Base-by-base conservation (phyloP, 2,113 vertebrate species). In the Sander vitreus region DNA sequence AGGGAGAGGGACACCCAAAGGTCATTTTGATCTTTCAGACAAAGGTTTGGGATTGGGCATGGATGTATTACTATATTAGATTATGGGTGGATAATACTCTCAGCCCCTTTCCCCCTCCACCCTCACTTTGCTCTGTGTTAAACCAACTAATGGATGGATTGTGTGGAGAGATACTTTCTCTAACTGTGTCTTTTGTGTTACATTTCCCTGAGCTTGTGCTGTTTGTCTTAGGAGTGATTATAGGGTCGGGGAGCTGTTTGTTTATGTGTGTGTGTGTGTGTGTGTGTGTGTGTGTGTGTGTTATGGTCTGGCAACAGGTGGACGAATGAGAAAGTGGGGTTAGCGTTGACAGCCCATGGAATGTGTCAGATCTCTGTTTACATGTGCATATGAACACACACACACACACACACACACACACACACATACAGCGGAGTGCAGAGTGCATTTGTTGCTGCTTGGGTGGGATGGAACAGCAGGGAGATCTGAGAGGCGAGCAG, bases 391-490 rank as follows among this genome's bases (percentile, higher is more conserved):
- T 73, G 81, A 84, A 82, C 81, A 69, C 84, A 72, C 75, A 67
- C 80, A 64, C 73, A 69, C 53, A 78, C 81, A 75, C 59, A 27
- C 85, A 81, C 70, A 83, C 68, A 87, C 79, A 63, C 62, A 45
- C 67, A 76, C 75, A 71, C 70, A 80, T 57, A 76, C 60, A 14
- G 7, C 51, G 36, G 47, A 53, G 62, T 16, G 7, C 59, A 45
- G 51, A 53, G 62, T 89, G 81, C 92, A 90, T 91, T 89, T 93
- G 92, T 83, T 83, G 81, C 92, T 76, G 84, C 88, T 58, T 94
- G 94, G 92, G 93, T 94, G 94, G 90, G 91, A 93, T 89, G 25
- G 84, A 88, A 83, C 91, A 93, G 85, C 85, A 92, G 91, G 88
- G 83, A 93, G 88, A 92, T 92, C 88, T 93, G 62, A 91, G 79